Conservation (phyloP, 1,140 invertebrate species). For the Triops cancriformis region DNA sequence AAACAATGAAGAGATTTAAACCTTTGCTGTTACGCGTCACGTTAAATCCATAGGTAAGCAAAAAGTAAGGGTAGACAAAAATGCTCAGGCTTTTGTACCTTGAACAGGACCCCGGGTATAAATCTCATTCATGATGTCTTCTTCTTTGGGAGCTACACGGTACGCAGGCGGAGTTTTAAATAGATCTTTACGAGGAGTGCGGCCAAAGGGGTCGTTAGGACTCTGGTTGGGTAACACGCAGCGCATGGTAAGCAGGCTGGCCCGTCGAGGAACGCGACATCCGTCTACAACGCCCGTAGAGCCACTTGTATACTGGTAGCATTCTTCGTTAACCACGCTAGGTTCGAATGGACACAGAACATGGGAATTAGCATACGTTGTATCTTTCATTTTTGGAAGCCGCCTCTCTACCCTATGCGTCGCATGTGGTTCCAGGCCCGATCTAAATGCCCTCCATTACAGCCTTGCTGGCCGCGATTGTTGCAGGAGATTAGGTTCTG, state of each 20-base stretch:
- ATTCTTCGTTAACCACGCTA: constrained; percentile 68
- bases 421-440: constrained; percentile 81
- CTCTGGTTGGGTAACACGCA: constrained; percentile 30
- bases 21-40: not conserved
- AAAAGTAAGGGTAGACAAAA: not conserved
- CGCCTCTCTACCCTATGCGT: constrained; percentile 60
- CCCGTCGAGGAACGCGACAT: constrained; percentile 40
- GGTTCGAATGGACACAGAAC: constrained; percentile 24
- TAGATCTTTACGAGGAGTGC: constrained; percentile 34
- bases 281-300: constrained; percentile 39
- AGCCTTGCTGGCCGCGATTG: constrained; percentile 62
- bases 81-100: constrained; percentile 49
- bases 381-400: not conserved
- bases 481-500: constrained; percentile 83
- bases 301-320: constrained; percentile 66
- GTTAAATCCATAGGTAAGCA: not conserved
- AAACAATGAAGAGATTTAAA: not conserved
- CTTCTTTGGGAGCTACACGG: constrained; percentile 57
- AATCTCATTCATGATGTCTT: constrained; percentile 81
- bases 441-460: constrained; percentile 77
- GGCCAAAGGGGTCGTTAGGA: constrained; percentile 11
- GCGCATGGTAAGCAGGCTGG: constrained; percentile 40
- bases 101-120: constrained; percentile 86
- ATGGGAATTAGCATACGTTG: constrained; percentile 15
- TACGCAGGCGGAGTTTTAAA: constrained; percentile 80